Evolutionary conservation across 2,797 vertebrate species (phyloP), one percentile per base, ranked within the genome.

Genomic region (Tinamus major): DNA sequence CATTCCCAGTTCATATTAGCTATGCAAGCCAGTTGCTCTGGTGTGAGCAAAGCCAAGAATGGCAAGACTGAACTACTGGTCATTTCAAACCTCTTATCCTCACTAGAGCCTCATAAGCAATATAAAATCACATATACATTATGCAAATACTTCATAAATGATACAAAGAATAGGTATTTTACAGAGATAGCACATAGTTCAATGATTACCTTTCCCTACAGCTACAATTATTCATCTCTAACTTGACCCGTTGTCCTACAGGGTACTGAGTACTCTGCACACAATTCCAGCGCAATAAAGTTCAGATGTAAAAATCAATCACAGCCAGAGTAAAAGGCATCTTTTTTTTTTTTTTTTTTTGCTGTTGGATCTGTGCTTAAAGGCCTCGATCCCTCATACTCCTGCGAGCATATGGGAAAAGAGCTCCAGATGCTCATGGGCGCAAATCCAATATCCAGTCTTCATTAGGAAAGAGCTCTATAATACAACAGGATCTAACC

Each of bases 381-480:
- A 91, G 74, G 70, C 88, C 35, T 93, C 64, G 3, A 90, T 79
- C 51, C 67, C 83, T 87, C 90, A 48, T 23, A 72, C 83, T 75
- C 65, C 68, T 85, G 89, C 85, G 87, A 95, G 89, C 55, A 46
- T 55, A 80, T 48, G 65, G 92, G 84, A 89, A n/a, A 93, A 89
- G 75, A 88, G 39, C 65, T 94, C 88, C 91, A 93, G 89, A 93
- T 91, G 95, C 80, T 96, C 77, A 24, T 0, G 21, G 93, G 93
- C 93, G 85, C 68, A 90, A 91, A 77, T 93, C 95, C 95, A 95
- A 37, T 16, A 91, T 80, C 61, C 58, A 68, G 71, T 49, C 80
- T 85, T 88, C 61, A 20, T 11, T 71, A 90, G 89, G 46, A 71
- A 85, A 68, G 68, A 85, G 65, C 75, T 87, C 86, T n/a, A 78